Conservation (phyloP, 2,113 vertebrate species). For the Leuciscus idus region DNA sequence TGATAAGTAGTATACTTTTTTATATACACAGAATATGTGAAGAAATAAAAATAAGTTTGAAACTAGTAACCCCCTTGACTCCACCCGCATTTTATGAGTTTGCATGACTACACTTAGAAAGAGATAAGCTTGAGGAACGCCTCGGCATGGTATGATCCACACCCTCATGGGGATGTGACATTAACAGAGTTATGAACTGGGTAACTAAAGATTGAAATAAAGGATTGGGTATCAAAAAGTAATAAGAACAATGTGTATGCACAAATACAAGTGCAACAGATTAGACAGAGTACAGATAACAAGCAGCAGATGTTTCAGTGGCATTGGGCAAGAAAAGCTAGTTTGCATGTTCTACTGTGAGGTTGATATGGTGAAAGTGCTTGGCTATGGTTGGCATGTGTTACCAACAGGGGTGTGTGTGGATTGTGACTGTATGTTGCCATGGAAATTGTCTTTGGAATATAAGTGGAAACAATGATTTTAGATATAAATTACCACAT, state of each 20-base stretch:
- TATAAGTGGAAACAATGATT: background rate
- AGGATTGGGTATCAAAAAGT: background rate
- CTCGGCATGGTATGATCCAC: slow-evolving; percentile 18
- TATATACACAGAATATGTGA: background rate
- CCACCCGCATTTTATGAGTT: background rate
- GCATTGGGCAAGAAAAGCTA: background rate
- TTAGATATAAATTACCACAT: background rate
- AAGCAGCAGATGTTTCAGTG: slow-evolving; percentile 10
- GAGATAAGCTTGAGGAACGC: slow-evolving; percentile 10
- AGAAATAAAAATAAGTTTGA: background rate
- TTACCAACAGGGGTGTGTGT: background rate
- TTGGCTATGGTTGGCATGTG: background rate
- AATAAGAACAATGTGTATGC: background rate
- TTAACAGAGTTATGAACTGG: background rate
- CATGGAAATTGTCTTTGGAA: background rate
- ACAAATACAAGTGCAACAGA: background rate
- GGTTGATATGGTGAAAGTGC: slow-evolving; percentile 29
- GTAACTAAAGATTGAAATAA: background rate
- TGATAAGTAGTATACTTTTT: background rate
- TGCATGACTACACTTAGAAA: background rate
- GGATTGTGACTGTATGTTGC: slow-evolving; percentile 26
- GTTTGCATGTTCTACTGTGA: slow-evolving; percentile 13
- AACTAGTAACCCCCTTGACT: background rate
- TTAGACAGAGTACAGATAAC: slow-evolving; percentile 1
- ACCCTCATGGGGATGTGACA: background rate